Evolutionary conservation across 2,888 invertebrate genomes (phyloP), one percentile per base, ranked within the genome.

Genomic region (Tolmerus cingulatus): DNA sequence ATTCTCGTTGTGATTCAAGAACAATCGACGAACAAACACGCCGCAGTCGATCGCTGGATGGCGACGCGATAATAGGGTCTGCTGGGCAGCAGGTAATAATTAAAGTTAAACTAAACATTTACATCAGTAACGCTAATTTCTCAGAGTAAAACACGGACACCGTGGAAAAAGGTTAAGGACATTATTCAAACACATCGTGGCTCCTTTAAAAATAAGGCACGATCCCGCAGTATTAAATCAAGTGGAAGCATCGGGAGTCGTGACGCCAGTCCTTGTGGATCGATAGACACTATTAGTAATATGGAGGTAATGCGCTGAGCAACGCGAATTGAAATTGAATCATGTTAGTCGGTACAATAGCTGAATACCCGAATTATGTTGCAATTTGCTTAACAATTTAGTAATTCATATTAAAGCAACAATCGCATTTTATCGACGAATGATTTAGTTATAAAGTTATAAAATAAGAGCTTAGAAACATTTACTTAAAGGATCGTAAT

Each of bases 131-230:
- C 27, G 9, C 55, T 19, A 66, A 8, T 19, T 43, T 19, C 4
- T 14, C 74, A 89, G 89, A 87, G 51, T n/a, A 94, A 94, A 93
- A 94, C 94, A 91, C 95, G 95, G 91, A 95, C 95, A n/a, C 95
- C 96, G 0, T 96, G 96, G 96, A 95, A 95, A 0, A 95, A 96
- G 92, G 95, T 96, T 93, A 95, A 96, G 89, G 95, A 96, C 90
- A 96, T 96, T 87, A 95, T 96, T 88, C 95, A 96, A 90, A 95
- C 95, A 0, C 94, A 90, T 88, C 86, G 89, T 23, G 88, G 89
- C 8, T 89, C 89, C 9, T 88, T 89, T 74, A 89, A 89, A 74
- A 87, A 84, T 16, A 89, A 89, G 86, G 74, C 88, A 40, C 78
- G 89, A 76, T 87, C 89, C 55, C 86, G 89, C 57, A 89, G 89